Conservation (phyloP, 1,140 invertebrate species). For the Hycleus cichorii region DNA sequence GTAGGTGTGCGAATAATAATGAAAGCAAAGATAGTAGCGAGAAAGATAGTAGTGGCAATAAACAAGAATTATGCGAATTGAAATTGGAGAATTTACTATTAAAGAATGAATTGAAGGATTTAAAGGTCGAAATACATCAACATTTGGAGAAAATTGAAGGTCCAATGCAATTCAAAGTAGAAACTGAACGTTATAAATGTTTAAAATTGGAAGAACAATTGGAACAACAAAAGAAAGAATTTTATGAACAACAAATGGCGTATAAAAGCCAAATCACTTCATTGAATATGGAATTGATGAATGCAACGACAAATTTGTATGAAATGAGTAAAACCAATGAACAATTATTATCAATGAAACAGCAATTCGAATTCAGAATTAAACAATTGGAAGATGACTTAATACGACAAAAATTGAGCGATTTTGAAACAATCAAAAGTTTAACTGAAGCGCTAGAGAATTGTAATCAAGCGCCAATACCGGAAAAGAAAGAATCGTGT, state of each 20-base stretch:
- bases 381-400: conserved; percentile 33
- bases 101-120: conserved; percentile 28
- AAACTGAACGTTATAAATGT: conserved; percentile 23
- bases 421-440: conserved; percentile 31
- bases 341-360: conserved; percentile 27
- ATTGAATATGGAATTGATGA: conserved; percentile 29
- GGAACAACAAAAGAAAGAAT: conserved; percentile 17
- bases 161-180: conserved; percentile 22
- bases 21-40: too few species aligned
- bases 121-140: conserved; percentile 32
- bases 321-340: conserved; percentile 28
- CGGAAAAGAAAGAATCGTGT: conserved; percentile 2
- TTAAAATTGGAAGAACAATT: conserved; percentile 23
- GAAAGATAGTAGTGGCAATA: conserved; percentile 2
- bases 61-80: conserved; percentile 25
- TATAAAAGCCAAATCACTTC: conserved; percentile 20
- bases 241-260: conserved; percentile 17
- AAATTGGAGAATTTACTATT: conserved; percentile 29
- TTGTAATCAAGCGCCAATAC: neutral
- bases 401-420: conserved; percentile 34
- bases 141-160: conserved; percentile 32
- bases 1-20: too few species aligned
- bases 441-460: conserved; percentile 1
- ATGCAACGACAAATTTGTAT: conserved; percentile 24
- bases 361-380: conserved; percentile 20